Evolutionary conservation across 2,797 vertebrate species (phyloP), one percentile per base, ranked within the genome.

Genomic region (Myoxocephalus aenaeus): DNA sequence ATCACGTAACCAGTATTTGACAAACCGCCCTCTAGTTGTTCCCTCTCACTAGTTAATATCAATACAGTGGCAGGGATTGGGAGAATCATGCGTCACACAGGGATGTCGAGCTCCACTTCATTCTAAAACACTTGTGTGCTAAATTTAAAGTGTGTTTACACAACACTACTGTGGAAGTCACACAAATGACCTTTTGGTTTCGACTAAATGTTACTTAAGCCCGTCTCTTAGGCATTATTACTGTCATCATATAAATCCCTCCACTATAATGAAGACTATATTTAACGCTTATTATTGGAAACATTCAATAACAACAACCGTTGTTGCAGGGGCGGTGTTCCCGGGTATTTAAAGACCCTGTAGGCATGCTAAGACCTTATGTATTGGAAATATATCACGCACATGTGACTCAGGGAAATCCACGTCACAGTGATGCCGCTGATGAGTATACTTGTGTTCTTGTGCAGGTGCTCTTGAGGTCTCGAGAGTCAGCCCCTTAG

Each of bases 401-500:
- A 7, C 10, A 17, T 7, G 12, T 27, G 15, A 48, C 18, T 54
- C 0, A 1, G 38, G 46, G 20, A 74, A 36, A 56, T 51, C 53
- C 34, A 29, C 34, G 22, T 54, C 12, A 32, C 48, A 9, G 17
- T 22, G 53, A 34, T 62, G 51, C 53, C 18, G 32, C 42, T 85
- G 2, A 85, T 50, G 8, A 15, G 14, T 20, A 0, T 1, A 2
- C 63, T 59, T 88, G 18, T 88, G 27, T 66, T 78, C 15, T 62
- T 74, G 84, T 95, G 81, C 94, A 99, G 98, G 97, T 80, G 96
- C 91, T n/a, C 85, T 91, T 3, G 92, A 94, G 59, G 90, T 97
- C 40, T 96, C 98, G 4, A 81, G 94, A 68, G 91, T 75, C 75
- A 99, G 98, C 83, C 98, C 98, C 2, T 0, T 99, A 40, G 97